A percentile compares a stretch with the other conserved stretches of the same genome.
These are phyloP conservation scores for Seriola aureovittata DNA, from an alignment of 2,113 vertebrate species.

Conservation along the genomic window DNA sequence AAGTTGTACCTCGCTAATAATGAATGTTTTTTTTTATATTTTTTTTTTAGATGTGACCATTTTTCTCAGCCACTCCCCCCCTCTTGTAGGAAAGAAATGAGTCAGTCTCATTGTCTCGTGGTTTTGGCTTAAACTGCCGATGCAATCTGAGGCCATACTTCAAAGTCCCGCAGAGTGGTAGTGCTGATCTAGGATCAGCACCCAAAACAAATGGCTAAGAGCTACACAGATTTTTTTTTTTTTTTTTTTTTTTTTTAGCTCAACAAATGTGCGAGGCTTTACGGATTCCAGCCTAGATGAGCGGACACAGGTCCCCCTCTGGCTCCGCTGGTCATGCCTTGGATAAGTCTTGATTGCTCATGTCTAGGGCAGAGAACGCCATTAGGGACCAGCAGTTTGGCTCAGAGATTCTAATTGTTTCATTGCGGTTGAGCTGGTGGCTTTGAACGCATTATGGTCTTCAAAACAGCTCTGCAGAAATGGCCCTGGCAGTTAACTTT, in stretches of 20 bases:
- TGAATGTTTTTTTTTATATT: not conserved
- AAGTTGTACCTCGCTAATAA: constrained; percentile 21
- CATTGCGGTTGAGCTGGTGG: constrained; percentile 72
- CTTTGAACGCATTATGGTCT: constrained; percentile 74
- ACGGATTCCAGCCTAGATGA: constrained; percentile 10
- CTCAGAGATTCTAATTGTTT: constrained; percentile 78
- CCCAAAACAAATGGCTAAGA: constrained; percentile 23
- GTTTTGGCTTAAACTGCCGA: constrained; percentile 50
- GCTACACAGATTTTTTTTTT: not conserved
- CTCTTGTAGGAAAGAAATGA: constrained; percentile 34
- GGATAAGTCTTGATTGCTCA: constrained; percentile 71
- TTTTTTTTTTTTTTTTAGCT: not conserved
- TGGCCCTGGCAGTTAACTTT: constrained; percentile 75
- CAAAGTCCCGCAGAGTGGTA: constrained; percentile 29
- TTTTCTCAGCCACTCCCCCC: constrained; percentile 34
- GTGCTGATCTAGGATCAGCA: constrained; percentile 42
- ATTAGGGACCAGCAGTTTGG: constrained; percentile 72
- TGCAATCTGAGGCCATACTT: constrained; percentile 42
- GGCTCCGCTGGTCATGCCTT: constrained; percentile 63
- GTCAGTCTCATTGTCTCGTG: constrained; percentile 52
- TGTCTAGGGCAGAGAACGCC: constrained; percentile 66
- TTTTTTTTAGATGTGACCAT: constrained; percentile 31
- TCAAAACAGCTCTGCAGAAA: constrained; percentile 67
- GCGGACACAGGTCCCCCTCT: constrained; percentile 36
- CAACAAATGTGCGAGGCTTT: not conserved